Conservation (phyloP, 2,113 vertebrate species). For the Himantopus leucocephalus region DNA sequence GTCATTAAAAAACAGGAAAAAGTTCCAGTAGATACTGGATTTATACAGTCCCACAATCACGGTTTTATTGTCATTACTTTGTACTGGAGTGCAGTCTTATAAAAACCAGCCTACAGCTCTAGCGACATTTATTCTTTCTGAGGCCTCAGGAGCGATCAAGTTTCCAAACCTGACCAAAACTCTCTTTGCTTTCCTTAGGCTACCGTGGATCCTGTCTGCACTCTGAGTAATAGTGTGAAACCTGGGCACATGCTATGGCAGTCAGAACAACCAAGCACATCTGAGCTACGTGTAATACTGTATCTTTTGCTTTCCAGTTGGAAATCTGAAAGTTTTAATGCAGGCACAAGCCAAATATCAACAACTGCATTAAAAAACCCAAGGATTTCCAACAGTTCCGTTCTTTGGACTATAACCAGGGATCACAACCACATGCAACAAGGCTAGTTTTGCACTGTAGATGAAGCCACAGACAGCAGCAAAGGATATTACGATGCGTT, state of each 20-base stretch:
- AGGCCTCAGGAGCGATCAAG: neutral
- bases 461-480: conserved; percentile 60
- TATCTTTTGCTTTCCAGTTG: neutral
- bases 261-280: neutral
- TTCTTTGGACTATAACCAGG: conserved; percentile 13
- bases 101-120: neutral
- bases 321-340: conserved; percentile 41
- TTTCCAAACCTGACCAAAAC: neutral
- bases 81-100: neutral
- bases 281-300: neutral
- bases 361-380: conserved; percentile 11
- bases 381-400: neutral
- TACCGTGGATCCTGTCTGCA: neutral
- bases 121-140: neutral
- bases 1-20: neutral
- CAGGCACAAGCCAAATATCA: neutral
- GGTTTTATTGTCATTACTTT: neutral
- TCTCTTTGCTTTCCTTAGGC: neutral
- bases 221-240: neutral
- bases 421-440: conserved; percentile 61
- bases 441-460: conserved; percentile 57
- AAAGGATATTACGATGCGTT: neutral
- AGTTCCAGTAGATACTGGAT: neutral
- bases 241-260: neutral
- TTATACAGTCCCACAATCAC: neutral